Base-by-base conservation (phyloP, 2,888 invertebrate genomes). In the Drosophila crucigera region DNA sequence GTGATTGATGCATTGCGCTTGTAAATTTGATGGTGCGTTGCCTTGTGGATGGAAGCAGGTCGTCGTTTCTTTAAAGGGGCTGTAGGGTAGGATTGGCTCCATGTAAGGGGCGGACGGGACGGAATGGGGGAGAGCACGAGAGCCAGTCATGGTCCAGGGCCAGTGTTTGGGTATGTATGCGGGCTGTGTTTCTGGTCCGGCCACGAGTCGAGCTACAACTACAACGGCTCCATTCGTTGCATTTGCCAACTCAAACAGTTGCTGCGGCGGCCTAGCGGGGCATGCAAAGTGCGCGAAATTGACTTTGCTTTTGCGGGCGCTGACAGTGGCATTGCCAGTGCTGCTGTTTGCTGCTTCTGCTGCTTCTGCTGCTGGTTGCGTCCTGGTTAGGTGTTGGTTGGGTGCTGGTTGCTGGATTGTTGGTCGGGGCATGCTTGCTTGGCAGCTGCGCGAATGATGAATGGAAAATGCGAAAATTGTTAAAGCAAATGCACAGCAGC, bases 271-370 rank as follows among this genome's bases (percentile, higher is more conserved):
- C 63, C 37, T 54, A 53, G 71, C 65, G 82, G 66, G 72, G 80
- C 80, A 86, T 90, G 90, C 89, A 86, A 86, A 86, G 83, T 90
- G 86, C 89, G 89, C 90, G 89, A 86, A 86, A 86, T 86, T 86
- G 90, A 90, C 86, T 86, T 86, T 89, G 89, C 90, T 89, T 90
- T 83, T 90, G 86, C 80, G 89, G 82, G 89, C 90, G 86, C 85
- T 83, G 89, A 90, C 86, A 90, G 86, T 86, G 86, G 78, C 89
- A 90, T 72, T 82, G 88, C 80, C 73, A 49, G 14, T 28, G 56
- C 14, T 55, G 37, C 55, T 39, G 55, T 28, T 7, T 53, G 53
- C 9, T 53, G 33, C 22, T 33, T 0, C 53, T 53, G 53, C 9
- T 53, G 33, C 22, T 33, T 0, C 53, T 53, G 73, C 58, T 68